Evolutionary conservation across 2,113 vertebrate genomes (phyloP), one percentile per base, ranked within the genome.

Genomic region (Gracilinanus agilis): DNA sequence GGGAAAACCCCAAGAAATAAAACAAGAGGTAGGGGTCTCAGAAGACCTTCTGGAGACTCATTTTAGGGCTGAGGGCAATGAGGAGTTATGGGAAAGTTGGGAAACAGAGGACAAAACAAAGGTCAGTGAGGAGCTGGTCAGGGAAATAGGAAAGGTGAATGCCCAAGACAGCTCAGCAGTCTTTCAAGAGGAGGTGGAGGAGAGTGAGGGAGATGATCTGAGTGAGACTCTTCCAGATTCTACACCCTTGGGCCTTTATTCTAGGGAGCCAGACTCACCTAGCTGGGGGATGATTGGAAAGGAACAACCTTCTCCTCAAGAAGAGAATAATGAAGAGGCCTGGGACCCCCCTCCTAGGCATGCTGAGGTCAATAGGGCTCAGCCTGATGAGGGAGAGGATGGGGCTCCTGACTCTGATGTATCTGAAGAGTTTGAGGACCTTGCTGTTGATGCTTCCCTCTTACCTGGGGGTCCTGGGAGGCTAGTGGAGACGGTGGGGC

Each of bases 141-240:
- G 34, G 67, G 34, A 83, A 40, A 83, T 21, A 40, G 67, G 34
- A 6, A 40, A 83, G 16, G n/a, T 40, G n/a, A 19, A 40, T 83
- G 67, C 2, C 16, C 34, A 83, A 83, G 67, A 83, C 34, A n/a
- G 58, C 90, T n/a, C 96, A 0, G 94, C 94, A 90, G 94, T 2
- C 54, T 93, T 94, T 56, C 96, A 96, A 34, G 97, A 89, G 23
- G 61, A 27, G 1, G 54, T 0, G 2, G 90, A 94, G 40, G 96
- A 95, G 24, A 90, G 90, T 0, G 97, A 97, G 54, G 40, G 24
- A 0, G 92, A 94, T 53, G 97, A 97, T 34, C 96, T 98, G 53
- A 98, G 98, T 94, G 98, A 98, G 58, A 98, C 98, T 0, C 97
- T 98, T 56, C 98, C 98, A 0, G 98, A 98, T 56, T 97, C 96